These are phyloP conservation scores for Silvanus unidentatus DNA, from an alignment of 2,888 invertebrate species.

Conservation along the genomic window DNA sequence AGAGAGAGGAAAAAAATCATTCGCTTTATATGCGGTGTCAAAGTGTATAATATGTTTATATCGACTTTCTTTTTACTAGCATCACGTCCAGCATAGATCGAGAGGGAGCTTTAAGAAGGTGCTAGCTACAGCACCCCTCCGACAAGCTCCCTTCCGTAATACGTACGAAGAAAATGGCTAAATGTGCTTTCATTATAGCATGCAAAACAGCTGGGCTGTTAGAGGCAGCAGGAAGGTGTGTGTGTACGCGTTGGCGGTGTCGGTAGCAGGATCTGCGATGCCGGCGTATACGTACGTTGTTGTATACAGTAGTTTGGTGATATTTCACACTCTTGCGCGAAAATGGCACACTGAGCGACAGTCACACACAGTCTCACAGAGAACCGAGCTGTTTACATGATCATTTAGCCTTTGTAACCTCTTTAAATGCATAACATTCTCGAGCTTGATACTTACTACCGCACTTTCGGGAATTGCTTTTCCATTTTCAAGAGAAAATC, in stretches of 20 bases:
- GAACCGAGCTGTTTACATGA: slow-evolving; percentile 41
- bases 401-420: slow-evolving; percentile 42
- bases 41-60: no score
- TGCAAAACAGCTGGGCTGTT: slow-evolving; percentile 40
- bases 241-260: slow-evolving; percentile 22
- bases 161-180: slow-evolving; percentile 17
- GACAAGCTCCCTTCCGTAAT: no score
- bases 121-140: no score
- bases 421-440: slow-evolving; percentile 45
- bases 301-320: slow-evolving; percentile 17
- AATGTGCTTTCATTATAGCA: slow-evolving; percentile 45
- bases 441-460: slow-evolving; percentile 33
- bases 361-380: slow-evolving; percentile 23
- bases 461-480: slow-evolving; percentile 37
- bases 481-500: slow-evolving; percentile 24
- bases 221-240: slow-evolving; percentile 29
- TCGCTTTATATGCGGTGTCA: no score
- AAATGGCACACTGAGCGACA: slow-evolving; percentile 28
- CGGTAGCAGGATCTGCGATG: neutral
- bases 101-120: no score
- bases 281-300: no score
- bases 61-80: no score
- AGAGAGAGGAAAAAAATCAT: slow-evolving; percentile 13
- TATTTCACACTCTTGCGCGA: slow-evolving; percentile 33
- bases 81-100: no score